Conservation (phyloP, 2,888 invertebrate genomes). For the Pandemis corylana region DNA sequence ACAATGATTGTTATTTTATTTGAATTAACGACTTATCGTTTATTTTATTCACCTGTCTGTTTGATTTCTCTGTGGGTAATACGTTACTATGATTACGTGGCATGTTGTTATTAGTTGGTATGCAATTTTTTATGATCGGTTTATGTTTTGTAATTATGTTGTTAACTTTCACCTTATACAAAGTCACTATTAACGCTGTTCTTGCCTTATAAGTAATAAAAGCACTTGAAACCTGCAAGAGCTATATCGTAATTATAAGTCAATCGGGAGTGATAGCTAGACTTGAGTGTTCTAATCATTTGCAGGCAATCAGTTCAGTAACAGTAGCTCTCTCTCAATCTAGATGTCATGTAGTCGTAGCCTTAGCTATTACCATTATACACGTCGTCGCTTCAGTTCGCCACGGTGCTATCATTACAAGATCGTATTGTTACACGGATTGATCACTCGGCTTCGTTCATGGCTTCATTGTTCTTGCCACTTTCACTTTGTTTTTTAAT, state of each 20-base stretch:
- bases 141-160: neutral
- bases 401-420: conserved; percentile 33
- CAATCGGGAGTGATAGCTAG: neutral
- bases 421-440: conserved; percentile 42
- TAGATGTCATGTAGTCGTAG: neutral
- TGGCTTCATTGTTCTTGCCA: conserved; percentile 40
- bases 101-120: neutral
- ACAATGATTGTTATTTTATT: conserved; percentile 15
- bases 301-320: neutral
- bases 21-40: neutral
- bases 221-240: neutral
- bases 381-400: conserved; percentile 16
- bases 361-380: neutral
- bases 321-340: conserved; percentile 16
- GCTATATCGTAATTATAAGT: neutral
- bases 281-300: conserved; percentile 4
- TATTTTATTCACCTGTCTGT: neutral
- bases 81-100: neutral
- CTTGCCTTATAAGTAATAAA: neutral
- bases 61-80: neutral
- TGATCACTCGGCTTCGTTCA: conserved; percentile 39
- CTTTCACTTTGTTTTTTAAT: conserved; percentile 39
- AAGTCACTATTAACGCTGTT: neutral
- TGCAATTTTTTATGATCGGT: neutral
- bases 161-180: neutral